Evolutionary conservation across 1,140 invertebrate genomes (phyloP), one percentile per base, ranked within the genome.

Genomic region (Helicoverpa armigera): DNA sequence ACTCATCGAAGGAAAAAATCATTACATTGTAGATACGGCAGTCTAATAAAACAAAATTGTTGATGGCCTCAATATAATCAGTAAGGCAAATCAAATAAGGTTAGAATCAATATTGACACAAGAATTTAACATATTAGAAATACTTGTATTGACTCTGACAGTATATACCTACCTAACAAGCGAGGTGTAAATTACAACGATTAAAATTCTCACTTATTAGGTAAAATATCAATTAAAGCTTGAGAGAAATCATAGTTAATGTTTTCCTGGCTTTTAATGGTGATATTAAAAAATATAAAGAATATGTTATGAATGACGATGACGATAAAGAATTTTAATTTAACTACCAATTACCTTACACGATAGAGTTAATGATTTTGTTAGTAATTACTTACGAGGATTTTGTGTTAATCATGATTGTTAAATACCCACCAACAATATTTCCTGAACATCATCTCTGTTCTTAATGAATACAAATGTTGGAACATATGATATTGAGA

Each of bases 361-460:
- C 3, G 35, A 69, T 69, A 69, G 3, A 51, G 16, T 69, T 82
- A 72, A 75, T 83, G 77, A 79, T 77, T 61, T 60, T 74, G 75
- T 70, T 76, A 29, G 11, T 69, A 51, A 50, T 43, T 61, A 61
- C 43, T 50, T 50, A 69, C 13, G 14, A 50, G 43, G 43, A 69
- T 54, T 65, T 56, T 18, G 13, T 63, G 35, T 50, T 60, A 58
- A 35, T 60, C 58, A 56, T 78, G 35, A 73, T 74, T 73, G 60
- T 69, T 69, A 69, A 13, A 50, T 16, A 43, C 65, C 16, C 13
- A 61, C 73, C 50, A 51, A 72, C 63, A 54, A 23, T 70, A 77
- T 11, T 56, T 35, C 67, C 43, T 53, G 23, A 10, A 14, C 23
- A 54, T 72, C 69, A 72, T 54, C 69, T 72, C 31, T 31, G 69